Base-by-base conservation (phyloP, 2,797 vertebrate species). In the Sebastiscus albofasciatus region DNA sequence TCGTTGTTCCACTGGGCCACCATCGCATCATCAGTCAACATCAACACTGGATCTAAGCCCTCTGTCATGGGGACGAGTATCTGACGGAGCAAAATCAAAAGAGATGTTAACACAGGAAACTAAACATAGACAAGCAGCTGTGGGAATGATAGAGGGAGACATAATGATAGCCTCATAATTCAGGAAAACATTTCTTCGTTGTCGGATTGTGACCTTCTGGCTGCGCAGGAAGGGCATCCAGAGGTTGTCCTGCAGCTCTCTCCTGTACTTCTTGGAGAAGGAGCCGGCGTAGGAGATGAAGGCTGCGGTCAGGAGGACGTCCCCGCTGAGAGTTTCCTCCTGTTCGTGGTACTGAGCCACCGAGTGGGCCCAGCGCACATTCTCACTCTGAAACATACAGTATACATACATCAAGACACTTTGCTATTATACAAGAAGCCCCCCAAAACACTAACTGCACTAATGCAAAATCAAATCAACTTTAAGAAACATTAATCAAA, bases 1-100 rank as follows among this genome's bases (percentile, higher is more conserved):
- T 96, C 95, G 27, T 95, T 97, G 92, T 96, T 97, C 96, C 96
- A 87, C 91, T 96, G 90, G 67, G 96, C 96, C 85, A 94, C 92
- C 24, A 89, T 95, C 36, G 96, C 96, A 36, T 93, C 95, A 77
- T 96, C 95, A 8, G 91, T 96, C 83, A 90, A 67, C 95, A 96
- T 93, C 9, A 83, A 89, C 55, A 96, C 93, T 14, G 95, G 94
- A 90, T 97, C 95, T 71, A 96, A 90, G 64, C 91, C 95, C 78
- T 95, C 94, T 8, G 88, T 94, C 96, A 95, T 96, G 65, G 95
- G 94, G 90, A 97, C 91, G 16, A 66, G 84, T 14, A 94, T 76
- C 96, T 97, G 77, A 29, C 66, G 79, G 29, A 80, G n/a, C 9
- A 54, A 36, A 54, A 18, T 9, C 3, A 18, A 61, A 4, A 18